phyloP scores from a whole-genome alignment of 2,888 invertebrate species.

The Chloroclystis v-ata region DNA sequence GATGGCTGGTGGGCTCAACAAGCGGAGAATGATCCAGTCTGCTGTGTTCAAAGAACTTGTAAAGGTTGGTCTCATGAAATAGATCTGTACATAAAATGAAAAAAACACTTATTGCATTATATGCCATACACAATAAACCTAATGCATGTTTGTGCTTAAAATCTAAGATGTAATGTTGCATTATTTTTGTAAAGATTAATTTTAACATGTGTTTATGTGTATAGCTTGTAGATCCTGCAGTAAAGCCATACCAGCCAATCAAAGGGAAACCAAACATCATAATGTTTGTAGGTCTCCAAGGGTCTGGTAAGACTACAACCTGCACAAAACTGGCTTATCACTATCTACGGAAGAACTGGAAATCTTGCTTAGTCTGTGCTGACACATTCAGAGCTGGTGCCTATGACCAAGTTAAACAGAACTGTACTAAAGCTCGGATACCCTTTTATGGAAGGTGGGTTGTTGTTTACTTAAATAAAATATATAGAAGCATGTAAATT shows the following conservation, averaged over 20 bases:
- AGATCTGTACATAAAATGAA: no score
- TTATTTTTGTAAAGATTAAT: no score
- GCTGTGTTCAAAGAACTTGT: constrained; percentile 99
- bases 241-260: constrained; percentile 96
- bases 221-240: constrained; percentile 97
- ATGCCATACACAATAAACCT: no score
- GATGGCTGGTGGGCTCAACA: constrained; percentile 99
- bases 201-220: constrained; percentile 13
- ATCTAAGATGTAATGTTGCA: no score
- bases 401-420: constrained; percentile 99
- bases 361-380: constrained; percentile 98
- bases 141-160: no score
- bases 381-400: constrained; percentile 99
- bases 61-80: constrained; percentile 79
- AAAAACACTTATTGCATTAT: no score
- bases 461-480: no score
- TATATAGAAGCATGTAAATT: no score
- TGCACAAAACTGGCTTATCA: constrained; percentile 99
- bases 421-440: constrained; percentile 98
- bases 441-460: constrained; percentile 97
- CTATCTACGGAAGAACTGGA: constrained; percentile 99
- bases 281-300: constrained; percentile 99
- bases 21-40: constrained; percentile 98
- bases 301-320: constrained; percentile 99
- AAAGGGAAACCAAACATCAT: constrained; percentile 97